A percentile compares a stretch with the other conserved stretches of the same genome.
Conservation (phyloP, 2,113 vertebrate species). For the Heterochromis multidens region DNA sequence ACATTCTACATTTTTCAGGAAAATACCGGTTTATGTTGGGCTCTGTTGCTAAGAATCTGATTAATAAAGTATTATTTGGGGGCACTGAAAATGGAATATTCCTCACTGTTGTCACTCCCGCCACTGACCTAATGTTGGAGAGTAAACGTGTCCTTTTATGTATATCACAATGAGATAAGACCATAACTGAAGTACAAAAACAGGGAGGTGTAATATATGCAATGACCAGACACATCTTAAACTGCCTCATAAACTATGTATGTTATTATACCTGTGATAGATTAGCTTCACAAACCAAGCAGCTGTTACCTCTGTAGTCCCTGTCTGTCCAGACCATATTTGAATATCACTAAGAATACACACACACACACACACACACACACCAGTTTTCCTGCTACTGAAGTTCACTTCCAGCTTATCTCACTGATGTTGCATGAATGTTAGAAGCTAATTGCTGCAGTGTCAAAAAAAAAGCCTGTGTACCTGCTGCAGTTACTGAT, state of each 20-base stretch:
- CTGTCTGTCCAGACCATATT: neutral
- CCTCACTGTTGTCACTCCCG: neutral
- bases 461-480: neutral
- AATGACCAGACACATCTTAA: neutral
- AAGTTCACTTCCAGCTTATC: constrained; percentile 22
- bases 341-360: neutral
- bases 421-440: neutral
- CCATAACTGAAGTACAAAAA: neutral
- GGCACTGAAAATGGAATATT: neutral
- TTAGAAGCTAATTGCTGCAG: constrained; percentile 10
- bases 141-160: neutral
- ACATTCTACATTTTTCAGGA: neutral
- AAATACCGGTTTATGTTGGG: neutral
- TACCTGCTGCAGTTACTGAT: constrained; percentile 18
- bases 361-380: neutral
- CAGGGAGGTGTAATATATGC: neutral
- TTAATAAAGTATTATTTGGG: neutral
- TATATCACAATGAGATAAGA: neutral
- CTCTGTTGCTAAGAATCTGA: neutral
- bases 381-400: neutral
- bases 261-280: neutral
- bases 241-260: neutral
- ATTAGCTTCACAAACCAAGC: neutral
- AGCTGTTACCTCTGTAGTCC: neutral
- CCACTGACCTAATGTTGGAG: neutral